Conservation (phyloP, 1,140 invertebrate genomes). For the Zaprionus lachaisei region DNA sequence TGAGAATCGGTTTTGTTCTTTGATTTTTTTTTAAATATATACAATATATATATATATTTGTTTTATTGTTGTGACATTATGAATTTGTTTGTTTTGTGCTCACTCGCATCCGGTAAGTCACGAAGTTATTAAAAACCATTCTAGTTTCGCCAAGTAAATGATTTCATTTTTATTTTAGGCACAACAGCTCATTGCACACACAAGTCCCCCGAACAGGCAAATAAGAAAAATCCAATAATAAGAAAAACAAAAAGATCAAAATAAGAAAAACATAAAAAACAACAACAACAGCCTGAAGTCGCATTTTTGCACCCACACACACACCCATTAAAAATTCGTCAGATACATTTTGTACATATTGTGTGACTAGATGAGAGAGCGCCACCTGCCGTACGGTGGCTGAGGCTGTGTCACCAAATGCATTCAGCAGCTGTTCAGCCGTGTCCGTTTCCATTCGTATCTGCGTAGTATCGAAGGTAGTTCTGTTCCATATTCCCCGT, state of each 20-base stretch:
- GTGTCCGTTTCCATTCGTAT: conserved; percentile 46
- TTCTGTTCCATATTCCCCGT: conserved; percentile 54
- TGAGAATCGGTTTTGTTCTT: conserved; percentile 37
- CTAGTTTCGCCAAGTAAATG: conserved; percentile 71
- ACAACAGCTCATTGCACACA: conserved; percentile 57
- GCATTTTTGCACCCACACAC: conserved; percentile 52
- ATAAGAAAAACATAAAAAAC: conserved; percentile 31
- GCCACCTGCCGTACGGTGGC: conserved; percentile 42
- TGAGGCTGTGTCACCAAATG: conserved; percentile 38
- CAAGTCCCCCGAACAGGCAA: conserved; percentile 3
- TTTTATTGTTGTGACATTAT: conserved; percentile 59
- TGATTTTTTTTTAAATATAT: conserved; percentile 43
- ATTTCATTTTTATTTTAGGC: conserved; percentile 84
- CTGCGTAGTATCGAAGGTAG: conserved; percentile 51
- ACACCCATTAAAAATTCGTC: conserved; percentile 36
- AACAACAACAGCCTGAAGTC: conserved; percentile 53
- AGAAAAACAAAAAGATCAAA: conserved; percentile 24
- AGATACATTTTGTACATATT: conserved; percentile 51
- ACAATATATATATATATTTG: conserved; percentile 2
- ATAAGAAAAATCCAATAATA: conserved; percentile 32
- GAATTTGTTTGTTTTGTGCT: conserved; percentile 47
- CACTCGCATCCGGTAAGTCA: conserved; percentile 71
- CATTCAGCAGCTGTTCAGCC: conserved; percentile 45
- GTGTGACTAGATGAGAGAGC: conserved; percentile 25
- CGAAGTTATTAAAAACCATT: conserved; percentile 65